Evolutionary conservation across 2,888 invertebrate species (phyloP), one percentile per base, ranked within the genome.

Genomic region (Neocrepidodera transversa): DNA sequence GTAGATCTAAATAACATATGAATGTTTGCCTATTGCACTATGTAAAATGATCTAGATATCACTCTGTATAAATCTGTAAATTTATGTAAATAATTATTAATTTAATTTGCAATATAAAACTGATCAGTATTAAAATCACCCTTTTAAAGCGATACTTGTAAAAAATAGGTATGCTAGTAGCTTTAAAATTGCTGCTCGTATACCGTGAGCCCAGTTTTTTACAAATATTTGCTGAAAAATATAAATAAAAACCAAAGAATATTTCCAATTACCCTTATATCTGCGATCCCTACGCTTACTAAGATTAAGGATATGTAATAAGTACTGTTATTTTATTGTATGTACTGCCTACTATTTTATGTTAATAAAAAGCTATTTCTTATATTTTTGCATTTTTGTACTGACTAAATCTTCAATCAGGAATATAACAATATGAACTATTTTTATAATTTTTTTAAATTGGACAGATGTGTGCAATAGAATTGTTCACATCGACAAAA

Each of bases 211-310:
- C 71, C 70, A 26, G 64, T 62, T 69, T 70, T 71, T 58, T 68
- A 66, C 67, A 64, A 68, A 65, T 64, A 38, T 62, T 56, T 38
- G 65, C 62, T 63, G 18, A 38, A 47, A 47, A 58, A 13, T 60
- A 59, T n/a, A n/a, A n/a, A n/a, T n/a, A n/a, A n/a, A n/a, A 66
- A 59, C 2, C 11, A 13, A 28, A 45, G 13, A 45, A 45, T 3
- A 14, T 26, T 63, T 65, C 66, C 63, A 57, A 51, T 53, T 57
- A 54, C 58, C 51, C 62, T 70, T 71, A 68, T 71, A 63, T 67
- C 70, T 63, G 64, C 61, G 58, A 73, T 76, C 72, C 75, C 71
- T 77, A 77, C 76, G 78, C 78, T 78, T 78, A 76, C 69, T 72
- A 74, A 68, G 67, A 70, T 17, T 73, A 69, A 72, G 67, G 26